Evolutionary conservation across 2,888 invertebrate species (phyloP), one percentile per base, ranked within the genome.

Genomic region (Chelonus formosanus): DNA sequence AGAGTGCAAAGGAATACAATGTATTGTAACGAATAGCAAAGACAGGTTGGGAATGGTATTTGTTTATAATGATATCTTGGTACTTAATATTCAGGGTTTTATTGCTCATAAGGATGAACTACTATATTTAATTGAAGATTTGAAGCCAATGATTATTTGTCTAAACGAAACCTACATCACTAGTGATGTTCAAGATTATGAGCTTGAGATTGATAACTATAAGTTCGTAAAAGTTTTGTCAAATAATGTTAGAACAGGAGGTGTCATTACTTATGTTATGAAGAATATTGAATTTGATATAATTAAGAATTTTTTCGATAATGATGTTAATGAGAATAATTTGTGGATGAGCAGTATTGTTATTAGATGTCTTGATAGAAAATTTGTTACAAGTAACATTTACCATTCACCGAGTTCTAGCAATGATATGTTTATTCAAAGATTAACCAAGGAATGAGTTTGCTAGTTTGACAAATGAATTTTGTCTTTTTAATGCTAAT

Each of bases 1-100:
- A 67, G 47, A 44, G 48, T 58, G 8, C 57, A 36, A 31, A 56
- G 44, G n/a, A 65, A 48, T 43, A 65, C 58, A 48, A 5, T 45
- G 53, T 68, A 66, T 34, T 53, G 40, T 32, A 45, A 31, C 8
- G 36, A 57, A 65, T 68, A 70, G 70, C 70, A 68, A 55, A 35
- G 40, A 40, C 8, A 63, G 6, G 10, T 53, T 48, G 5, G n/a
- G n/a, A n/a, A n/a, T n/a, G n/a, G n/a, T n/a, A n/a, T n/a, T 31
- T 5, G 40, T 40, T 36, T 8, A 44, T 43, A 52, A 32, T 20
- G 6, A 20, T 34, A 7, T 59, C 36, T 3, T 67, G 7, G 3
- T 54, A 10, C 10, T 63, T 5, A 67, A 67, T 54, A 45, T 43
- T n/a, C 59, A 59, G 47, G 55, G 63, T 7, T 48, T 63, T 31